Conservation (phyloP, 2,797 vertebrate species). For the Onychomys torridus region DNA sequence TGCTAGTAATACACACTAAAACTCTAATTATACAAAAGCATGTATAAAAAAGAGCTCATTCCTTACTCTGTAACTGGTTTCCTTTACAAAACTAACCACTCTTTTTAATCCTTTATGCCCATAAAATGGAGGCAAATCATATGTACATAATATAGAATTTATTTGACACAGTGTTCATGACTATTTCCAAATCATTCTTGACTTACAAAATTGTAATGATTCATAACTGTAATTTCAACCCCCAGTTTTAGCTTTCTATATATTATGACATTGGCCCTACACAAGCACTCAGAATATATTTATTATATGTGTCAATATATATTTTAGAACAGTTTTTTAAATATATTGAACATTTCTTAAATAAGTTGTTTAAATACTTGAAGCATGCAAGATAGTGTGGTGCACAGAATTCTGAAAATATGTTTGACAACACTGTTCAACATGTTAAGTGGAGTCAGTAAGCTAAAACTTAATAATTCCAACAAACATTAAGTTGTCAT, state of each 20-base stretch:
- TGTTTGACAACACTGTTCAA: background rate
- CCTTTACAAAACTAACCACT: background rate
- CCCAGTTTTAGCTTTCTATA: background rate
- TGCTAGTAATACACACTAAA: background rate
- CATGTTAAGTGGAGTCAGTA: background rate
- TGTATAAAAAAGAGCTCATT: background rate
- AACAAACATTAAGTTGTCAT: background rate
- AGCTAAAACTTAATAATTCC: background rate
- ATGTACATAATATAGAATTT: background rate
- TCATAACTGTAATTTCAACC: too few species aligned
- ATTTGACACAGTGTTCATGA: background rate
- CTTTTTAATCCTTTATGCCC: background rate
- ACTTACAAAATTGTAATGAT: background rate
- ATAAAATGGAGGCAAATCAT: background rate
- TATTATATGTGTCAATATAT: background rate
- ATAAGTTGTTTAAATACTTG: background rate
- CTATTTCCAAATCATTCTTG: background rate
- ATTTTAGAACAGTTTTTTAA: background rate
- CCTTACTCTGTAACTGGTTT: background rate
- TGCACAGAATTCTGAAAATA: background rate
- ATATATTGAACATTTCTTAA: background rate
- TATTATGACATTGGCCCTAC: background rate
- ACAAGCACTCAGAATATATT: background rate
- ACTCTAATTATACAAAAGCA: background rate
- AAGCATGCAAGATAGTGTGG: background rate